A percentile compares a stretch with the other conserved stretches of the same genome.
phyloP scores from a whole-genome alignment of 2,888 invertebrate species.

The Ferrisia virgata region DNA sequence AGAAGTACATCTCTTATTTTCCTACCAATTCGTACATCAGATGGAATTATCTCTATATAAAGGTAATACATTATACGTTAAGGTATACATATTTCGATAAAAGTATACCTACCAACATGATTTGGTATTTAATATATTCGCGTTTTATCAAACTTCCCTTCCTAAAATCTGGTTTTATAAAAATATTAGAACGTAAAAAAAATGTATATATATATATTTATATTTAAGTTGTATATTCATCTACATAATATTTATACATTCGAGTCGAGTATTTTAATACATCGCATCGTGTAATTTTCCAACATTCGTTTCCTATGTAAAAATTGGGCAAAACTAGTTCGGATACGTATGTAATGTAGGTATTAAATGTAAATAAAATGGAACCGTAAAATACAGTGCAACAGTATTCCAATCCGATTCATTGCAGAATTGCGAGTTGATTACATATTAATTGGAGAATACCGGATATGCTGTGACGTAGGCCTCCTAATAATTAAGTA shows the following conservation, averaged over 20 bases:
- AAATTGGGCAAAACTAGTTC: neutral
- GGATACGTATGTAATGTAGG: neutral
- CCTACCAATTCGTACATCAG: neutral
- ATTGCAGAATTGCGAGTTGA: neutral
- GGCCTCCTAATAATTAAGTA: slow-evolving; percentile 16
- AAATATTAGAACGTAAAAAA: too few species aligned
- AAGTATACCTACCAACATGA: too few species aligned
- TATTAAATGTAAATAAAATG: neutral
- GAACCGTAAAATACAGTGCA: neutral
- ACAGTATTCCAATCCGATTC: neutral
- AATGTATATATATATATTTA: neutral
- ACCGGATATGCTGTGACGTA: neutral
- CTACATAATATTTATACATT: neutral
- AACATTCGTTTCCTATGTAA: neutral
- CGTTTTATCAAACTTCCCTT: too few species aligned
- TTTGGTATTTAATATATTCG: too few species aligned
- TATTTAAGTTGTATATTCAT: neutral
- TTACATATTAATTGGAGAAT: neutral
- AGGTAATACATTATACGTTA: too few species aligned
- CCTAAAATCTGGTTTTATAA: too few species aligned
- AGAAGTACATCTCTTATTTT: neutral
- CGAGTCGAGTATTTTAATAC: neutral
- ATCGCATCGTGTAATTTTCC: neutral
- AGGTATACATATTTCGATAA: too few species aligned
- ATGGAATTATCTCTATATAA: neutral